phyloP scores from a whole-genome alignment of 2,113 vertebrate genomes.

The Aepyceros melampus region DNA sequence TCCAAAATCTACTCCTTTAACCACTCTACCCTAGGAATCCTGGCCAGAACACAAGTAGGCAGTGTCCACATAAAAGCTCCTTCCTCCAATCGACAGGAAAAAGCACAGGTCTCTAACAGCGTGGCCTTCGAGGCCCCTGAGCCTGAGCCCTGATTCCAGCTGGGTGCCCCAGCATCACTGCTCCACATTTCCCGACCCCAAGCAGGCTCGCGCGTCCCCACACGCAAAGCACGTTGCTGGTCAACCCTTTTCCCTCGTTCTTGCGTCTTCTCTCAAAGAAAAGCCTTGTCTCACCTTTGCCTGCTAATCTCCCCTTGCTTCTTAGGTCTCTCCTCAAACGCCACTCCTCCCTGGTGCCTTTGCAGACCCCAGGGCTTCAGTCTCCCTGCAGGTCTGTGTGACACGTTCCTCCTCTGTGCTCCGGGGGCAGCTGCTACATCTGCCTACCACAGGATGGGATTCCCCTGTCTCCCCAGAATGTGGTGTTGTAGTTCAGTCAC shows the following conservation, averaged over 20 bases:
- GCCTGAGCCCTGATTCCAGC: not conserved
- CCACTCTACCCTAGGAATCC: not conserved
- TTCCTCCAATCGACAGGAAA: not conserved
- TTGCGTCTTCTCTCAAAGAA: not conserved
- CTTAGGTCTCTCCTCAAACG: not conserved
- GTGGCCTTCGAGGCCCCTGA: not conserved
- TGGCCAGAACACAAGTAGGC: not conserved
- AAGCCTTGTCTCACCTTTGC: not conserved
- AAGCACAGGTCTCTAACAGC: not conserved
- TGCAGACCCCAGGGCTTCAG: too few relatives aligned
- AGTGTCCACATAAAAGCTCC: not conserved
- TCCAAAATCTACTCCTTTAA: not conserved
- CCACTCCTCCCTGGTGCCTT: not conserved
- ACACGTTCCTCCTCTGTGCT: not conserved
- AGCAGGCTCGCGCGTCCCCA: not conserved
- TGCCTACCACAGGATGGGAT: not conserved
- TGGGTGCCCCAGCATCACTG: too few relatives aligned
- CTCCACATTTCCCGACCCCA: not conserved
- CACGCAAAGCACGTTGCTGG: rapidly evolving
- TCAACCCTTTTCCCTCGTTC: not conserved
- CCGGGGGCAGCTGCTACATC: rapidly evolving
- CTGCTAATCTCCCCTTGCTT: not conserved
- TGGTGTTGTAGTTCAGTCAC: not conserved
- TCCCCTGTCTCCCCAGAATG: not conserved
- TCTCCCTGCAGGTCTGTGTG: not conserved